Evolutionary conservation across 2,888 invertebrate species (phyloP).

Genomic region (Andrena chrysosceles): DNA sequence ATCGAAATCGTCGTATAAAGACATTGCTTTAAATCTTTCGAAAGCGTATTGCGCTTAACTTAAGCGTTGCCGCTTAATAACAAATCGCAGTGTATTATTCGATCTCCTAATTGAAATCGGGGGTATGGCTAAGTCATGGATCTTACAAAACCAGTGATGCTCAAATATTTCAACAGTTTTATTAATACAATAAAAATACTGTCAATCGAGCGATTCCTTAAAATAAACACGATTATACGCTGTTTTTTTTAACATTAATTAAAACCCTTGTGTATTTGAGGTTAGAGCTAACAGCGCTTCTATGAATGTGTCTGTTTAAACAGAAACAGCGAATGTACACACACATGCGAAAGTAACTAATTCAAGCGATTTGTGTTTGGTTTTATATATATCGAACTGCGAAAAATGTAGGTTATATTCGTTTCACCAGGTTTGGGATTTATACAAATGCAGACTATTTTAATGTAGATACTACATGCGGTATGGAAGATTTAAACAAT

Average conservation of each 20-base stretch:
- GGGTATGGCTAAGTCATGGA: background rate
- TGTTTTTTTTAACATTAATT: background rate
- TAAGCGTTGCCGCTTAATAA: background rate
- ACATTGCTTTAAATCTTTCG: conserved; percentile 87
- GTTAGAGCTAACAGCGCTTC: conserved; percentile 8
- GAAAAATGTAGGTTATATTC: conserved; percentile 14
- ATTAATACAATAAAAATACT: background rate
- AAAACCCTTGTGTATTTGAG: background rate
- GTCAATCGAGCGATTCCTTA: background rate
- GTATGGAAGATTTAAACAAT: too few relatives aligned
- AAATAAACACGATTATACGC: background rate
- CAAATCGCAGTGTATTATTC: background rate
- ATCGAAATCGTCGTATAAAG: conserved; percentile 96
- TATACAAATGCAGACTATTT: too few relatives aligned
- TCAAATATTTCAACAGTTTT: conserved; percentile 2
- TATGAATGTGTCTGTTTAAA: conserved; percentile 16
- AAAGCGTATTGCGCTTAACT: background rate
- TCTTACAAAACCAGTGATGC: background rate
- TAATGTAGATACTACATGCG: too few relatives aligned
- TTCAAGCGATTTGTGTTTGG: conserved; percentile 5
- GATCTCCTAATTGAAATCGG: background rate
- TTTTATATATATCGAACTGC: background rate
- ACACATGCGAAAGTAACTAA: conserved; percentile 4
- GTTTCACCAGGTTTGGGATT: background rate
- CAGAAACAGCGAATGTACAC: background rate